phyloP scores from a whole-genome alignment of 1,140 invertebrate species.

The Tenebrio molitor region DNA sequence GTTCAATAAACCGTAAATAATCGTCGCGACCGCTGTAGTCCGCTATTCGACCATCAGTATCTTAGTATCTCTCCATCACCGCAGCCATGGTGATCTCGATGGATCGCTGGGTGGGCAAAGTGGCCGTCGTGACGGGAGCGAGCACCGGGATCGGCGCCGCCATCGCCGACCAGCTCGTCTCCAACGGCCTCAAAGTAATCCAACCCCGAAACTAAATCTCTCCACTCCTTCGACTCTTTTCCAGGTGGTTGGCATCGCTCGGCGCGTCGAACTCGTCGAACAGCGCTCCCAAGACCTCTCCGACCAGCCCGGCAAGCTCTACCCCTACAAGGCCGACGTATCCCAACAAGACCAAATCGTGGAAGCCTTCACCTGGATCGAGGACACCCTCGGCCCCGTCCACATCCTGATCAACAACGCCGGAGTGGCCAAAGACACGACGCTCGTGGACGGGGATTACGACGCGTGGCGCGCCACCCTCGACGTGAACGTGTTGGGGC shows the following conservation, averaged over 20 bases:
- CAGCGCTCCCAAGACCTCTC: conserved; percentile 21
- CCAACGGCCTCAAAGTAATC: neutral
- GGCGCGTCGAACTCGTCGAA: conserved; percentile 46
- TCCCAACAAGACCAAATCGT: conserved; percentile 72
- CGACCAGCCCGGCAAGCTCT: conserved; percentile 42
- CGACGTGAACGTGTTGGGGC: conserved; percentile 72
- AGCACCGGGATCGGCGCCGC: conserved; percentile 10
- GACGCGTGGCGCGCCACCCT: conserved; percentile 61
- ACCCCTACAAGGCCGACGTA: conserved; percentile 61
- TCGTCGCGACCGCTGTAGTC: no score
- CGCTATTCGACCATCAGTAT: no score
- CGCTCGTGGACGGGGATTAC: conserved; percentile 55
- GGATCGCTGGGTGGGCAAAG: conserved; percentile 20
- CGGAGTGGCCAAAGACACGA: conserved; percentile 62
- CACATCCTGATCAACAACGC: conserved; percentile 80
- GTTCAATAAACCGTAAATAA: no score
- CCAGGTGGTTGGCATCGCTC: conserved; percentile 52
- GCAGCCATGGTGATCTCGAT: conserved; percentile 7
- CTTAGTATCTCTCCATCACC: no score
- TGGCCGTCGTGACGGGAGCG: neutral
- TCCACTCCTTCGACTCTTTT: neutral
- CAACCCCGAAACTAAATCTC: neutral
- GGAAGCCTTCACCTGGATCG: conserved; percentile 73
- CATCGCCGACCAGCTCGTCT: neutral
- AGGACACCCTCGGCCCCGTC: conserved; percentile 71